Conservation (phyloP, 2,888 invertebrate species). For the Dryocosmus kuriphilus region DNA sequence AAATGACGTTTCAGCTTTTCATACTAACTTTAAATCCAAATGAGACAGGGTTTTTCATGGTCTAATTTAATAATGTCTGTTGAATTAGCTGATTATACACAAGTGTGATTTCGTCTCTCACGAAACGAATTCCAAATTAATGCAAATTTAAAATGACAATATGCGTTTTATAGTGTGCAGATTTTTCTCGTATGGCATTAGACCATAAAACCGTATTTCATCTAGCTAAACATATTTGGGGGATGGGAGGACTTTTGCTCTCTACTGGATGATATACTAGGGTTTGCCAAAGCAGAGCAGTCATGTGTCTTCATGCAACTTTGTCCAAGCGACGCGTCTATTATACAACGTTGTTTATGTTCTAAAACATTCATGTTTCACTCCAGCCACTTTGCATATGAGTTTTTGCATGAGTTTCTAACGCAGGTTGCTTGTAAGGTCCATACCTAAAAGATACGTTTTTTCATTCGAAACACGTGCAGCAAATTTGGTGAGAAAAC, state of each 20-base stretch:
- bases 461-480: neutral
- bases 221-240: neutral
- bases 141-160: neutral
- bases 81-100: neutral
- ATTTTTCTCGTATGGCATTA: neutral
- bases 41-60: too few species aligned
- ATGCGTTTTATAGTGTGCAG: too few species aligned
- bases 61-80: neutral
- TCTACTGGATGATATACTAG: neutral
- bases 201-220: neutral
- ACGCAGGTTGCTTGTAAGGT: neutral
- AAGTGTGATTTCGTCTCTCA: too few species aligned
- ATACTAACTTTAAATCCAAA: too few species aligned
- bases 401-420: neutral
- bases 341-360: neutral
- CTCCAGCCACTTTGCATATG: neutral
- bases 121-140: neutral
- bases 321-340: neutral
- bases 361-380: neutral
- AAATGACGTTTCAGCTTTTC: too few species aligned
- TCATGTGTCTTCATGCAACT: conserved; percentile 7
- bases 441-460: neutral
- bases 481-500: conserved; percentile 7
- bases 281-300: conserved; percentile 2
- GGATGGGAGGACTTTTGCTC: neutral